Base-by-base conservation (phyloP, 30 jellyfish, hydroid and myxozoan species). In the Aurelia aurita complex sp. Pacific region DNA sequence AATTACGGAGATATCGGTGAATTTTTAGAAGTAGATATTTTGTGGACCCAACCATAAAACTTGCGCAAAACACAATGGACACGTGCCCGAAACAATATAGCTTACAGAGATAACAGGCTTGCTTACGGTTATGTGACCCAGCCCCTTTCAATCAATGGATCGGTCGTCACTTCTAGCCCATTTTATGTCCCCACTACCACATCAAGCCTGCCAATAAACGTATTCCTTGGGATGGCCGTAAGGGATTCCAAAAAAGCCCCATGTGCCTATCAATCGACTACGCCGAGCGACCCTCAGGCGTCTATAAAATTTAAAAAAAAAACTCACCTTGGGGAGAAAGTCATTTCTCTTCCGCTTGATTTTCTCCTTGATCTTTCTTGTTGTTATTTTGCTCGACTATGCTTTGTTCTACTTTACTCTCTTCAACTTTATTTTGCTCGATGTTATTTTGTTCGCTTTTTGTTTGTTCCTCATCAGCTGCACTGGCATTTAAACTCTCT, bases 301-400 rank as follows among this genome's bases (percentile, higher is more conserved):
- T 23, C 29, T 23, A 23, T 23, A 23, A 23, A 23, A 23, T 23
- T 23, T 23, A 23, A 23, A 42, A 74, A 16, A 13, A 10, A 23
- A n/a, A 33, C 73, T 59, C 32, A 65, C 57, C 65, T 65, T 32
- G 34, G 51, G 46, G 74, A 57, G 35, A 61, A 64, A 64, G 65
- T 79, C 67, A 79, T 50, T 79, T 46, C 36, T 65, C 89, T n/a
- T 79, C 89, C 1, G 36, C 80, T 13, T 23, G 71, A 55, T 51
- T 69, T 11, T 42, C 89, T 63, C 67, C 80, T 29, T 79, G 74
- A 2, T 67, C 89, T 67, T 46, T 46, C 35, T 18, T 36, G 77
- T 79, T 65, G 62, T 79, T 65, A 64, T 79, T 79, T 52, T 79
- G 80, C 60, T 79, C 89, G 8, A 57, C 76, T 10, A 11, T 16